Evolutionary conservation across 2,797 vertebrate species (phyloP).

Genomic region (Karalla daura): DNA sequence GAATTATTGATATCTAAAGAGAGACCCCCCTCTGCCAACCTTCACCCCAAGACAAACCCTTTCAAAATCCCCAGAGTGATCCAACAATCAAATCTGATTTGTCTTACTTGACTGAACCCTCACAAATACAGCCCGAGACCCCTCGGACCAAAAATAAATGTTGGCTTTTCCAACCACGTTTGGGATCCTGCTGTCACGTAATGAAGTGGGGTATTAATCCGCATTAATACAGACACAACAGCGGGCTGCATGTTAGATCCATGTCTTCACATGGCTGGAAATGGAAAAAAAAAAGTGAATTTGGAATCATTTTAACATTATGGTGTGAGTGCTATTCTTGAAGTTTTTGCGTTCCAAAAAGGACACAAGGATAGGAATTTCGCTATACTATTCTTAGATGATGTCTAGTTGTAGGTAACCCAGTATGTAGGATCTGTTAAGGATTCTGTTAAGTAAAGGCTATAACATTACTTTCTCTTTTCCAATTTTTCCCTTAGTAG

Average conservation of each 20-base stretch:
- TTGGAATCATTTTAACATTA: background rate
- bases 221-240: slow-evolving; percentile 64
- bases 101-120: slow-evolving; percentile 83
- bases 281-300: background rate
- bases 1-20: slow-evolving; percentile 88
- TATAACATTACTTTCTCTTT: too few relatives aligned
- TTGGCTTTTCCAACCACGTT: slow-evolving; percentile 5
- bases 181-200: slow-evolving; percentile 42
- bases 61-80: slow-evolving; percentile 75
- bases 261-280: slow-evolving; percentile 7
- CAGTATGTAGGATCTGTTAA: too few relatives aligned
- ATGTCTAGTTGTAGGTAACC: too few relatives aligned
- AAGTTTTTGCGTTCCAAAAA: background rate
- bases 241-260: slow-evolving; percentile 10
- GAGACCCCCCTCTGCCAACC: slow-evolving; percentile 74
- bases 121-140: slow-evolving; percentile 51
- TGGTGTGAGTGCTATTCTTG: background rate
- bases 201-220: slow-evolving; percentile 45
- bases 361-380: background rate
- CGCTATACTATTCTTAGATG: too few relatives aligned
- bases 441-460: too few relatives aligned
- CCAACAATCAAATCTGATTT: slow-evolving; percentile 85
- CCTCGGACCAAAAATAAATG: slow-evolving; percentile 40
- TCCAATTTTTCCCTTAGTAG: too few relatives aligned
- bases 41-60: slow-evolving; percentile 56